phyloP scores from a whole-genome alignment of 2,113 vertebrate species.

The Aspidoscelis tigris region DNA sequence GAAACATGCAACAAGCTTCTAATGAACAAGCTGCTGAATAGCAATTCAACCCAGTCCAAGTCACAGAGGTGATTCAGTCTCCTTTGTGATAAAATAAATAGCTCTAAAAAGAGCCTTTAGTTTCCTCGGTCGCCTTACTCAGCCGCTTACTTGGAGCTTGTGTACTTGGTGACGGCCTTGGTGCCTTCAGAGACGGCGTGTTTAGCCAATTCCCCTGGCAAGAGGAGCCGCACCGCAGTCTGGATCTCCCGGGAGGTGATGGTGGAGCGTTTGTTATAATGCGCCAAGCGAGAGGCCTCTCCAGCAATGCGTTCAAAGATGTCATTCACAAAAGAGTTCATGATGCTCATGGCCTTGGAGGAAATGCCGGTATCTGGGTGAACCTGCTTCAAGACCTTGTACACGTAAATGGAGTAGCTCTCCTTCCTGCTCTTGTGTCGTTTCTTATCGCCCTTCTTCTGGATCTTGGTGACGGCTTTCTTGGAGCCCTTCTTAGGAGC shows the following conservation, averaged over 20 bases:
- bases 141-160: slow-evolving; percentile 21
- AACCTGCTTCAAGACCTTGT: slow-evolving; percentile 27
- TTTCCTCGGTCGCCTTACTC: neutral
- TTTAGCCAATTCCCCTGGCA: slow-evolving; percentile 25
- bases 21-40: too few species aligned
- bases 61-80: neutral
- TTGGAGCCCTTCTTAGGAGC: slow-evolving; percentile 24
- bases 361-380: slow-evolving; percentile 73
- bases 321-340: slow-evolving; percentile 67
- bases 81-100: neutral
- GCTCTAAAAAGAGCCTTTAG: neutral
- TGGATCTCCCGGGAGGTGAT: slow-evolving; percentile 37
- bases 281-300: slow-evolving; percentile 40
- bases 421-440: slow-evolving; percentile 24
- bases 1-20: too few species aligned
- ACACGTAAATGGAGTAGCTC: slow-evolving; percentile 34
- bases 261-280: slow-evolving; percentile 39
- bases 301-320: slow-evolving; percentile 51
- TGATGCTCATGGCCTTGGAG: slow-evolving; percentile 64
- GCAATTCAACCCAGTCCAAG: too few species aligned
- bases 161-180: slow-evolving; percentile 36
- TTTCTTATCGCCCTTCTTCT: slow-evolving; percentile 33
- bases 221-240: slow-evolving; percentile 27
- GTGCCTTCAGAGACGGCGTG: slow-evolving; percentile 22
- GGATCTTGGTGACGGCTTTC: slow-evolving; percentile 14